Evolutionary conservation across 2,888 invertebrate species (phyloP).

Genomic region (Agrypnus murinus): DNA sequence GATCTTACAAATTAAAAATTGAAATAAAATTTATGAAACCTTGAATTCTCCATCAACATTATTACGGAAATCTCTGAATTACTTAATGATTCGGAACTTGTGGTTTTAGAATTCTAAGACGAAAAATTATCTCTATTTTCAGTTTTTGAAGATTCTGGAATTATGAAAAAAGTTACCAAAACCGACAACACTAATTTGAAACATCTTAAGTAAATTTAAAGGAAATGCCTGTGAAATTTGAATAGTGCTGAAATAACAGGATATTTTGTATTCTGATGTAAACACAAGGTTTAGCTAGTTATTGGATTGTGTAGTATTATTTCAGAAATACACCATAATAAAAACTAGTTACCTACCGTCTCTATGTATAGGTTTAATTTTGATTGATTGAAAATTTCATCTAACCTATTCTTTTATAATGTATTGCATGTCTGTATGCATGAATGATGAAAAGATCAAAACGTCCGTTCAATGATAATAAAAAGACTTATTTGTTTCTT

Average conservation of each 20-base stretch:
- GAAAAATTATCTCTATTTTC: background rate
- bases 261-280: background rate
- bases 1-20: too few relatives aligned
- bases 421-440: background rate
- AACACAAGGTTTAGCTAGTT: background rate
- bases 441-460: slow-evolving; percentile 3
- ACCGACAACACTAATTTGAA: too few relatives aligned
- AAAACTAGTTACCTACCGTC: background rate
- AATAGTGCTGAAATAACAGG: too few relatives aligned
- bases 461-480: slow-evolving; percentile 1
- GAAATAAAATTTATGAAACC: slow-evolving; percentile 7
- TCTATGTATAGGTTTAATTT: background rate
- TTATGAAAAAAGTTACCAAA: too few relatives aligned
- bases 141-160: background rate
- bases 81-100: background rate
- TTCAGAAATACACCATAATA: background rate
- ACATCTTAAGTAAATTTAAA: background rate
- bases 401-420: background rate
- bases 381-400: background rate
- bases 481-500: background rate
- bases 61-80: background rate
- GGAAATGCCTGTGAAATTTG: background rate
- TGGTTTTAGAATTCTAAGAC: background rate
- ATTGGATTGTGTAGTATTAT: background rate
- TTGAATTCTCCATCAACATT: background rate